Base-by-base conservation (phyloP, 1,140 invertebrate species). In the Zaprionus vittiger region DNA sequence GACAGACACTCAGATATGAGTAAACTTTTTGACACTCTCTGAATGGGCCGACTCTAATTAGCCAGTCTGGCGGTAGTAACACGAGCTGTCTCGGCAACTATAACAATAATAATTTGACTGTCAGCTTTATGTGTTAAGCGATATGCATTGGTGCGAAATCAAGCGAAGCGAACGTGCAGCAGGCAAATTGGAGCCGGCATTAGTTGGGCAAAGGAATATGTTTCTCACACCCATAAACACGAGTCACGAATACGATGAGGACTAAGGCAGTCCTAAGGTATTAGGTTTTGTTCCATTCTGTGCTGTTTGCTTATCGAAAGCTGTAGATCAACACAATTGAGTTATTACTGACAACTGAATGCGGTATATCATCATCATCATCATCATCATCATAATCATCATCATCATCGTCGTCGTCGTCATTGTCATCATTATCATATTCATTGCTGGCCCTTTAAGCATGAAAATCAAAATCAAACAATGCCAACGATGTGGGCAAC, bases 291-390 rank as follows among this genome's bases (percentile, higher is more conserved):
- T 34, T 52, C 68, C 15, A 41, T 41, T 41, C 38, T 41, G 0
- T 41, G 38, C 38, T 70, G 49, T 77, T 52, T 41, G 41, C 57
- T 71, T 89, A 90, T 90, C 85, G 70, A 77, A 66, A 37, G 63
- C 70, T 55, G 81, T 72, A 77, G 81, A 89, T 85, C 79, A 82
- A 66, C 61, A 64, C 81, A 82, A 85, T 77, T 80, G 86, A 90
- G 79, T 91, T 80, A 90, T 85, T 85, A 80, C 81, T 78, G 85
- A 82, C 86, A 90, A 72, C 70, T 77, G 71, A 90, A 90, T 90
- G 72, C 76, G 81, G 72, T 72, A 72, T 80, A 74, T 86, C 79
- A 63, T 75, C 62, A 49, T 67, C 67, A 73, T 86, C 79, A 63
- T 75, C 62, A 49, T 67, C 67, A 73, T 77, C 54, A 54, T 63